phyloP scores from a whole-genome alignment of 2,797 vertebrate genomes.

The Acrossocheilus wenchowensis region DNA sequence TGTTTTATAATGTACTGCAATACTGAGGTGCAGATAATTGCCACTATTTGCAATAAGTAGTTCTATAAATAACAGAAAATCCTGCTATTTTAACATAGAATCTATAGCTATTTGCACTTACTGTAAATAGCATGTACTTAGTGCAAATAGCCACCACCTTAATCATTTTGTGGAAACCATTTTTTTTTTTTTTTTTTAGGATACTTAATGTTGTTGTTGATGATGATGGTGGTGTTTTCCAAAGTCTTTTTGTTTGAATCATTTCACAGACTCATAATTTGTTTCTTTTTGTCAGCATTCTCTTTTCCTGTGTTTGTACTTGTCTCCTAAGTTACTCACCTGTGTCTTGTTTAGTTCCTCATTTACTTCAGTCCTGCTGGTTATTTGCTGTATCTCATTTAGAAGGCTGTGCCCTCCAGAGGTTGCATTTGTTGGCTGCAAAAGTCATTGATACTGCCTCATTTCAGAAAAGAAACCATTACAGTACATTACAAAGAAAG shows the following conservation, averaged over 20 bases:
- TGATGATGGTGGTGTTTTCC: not conserved
- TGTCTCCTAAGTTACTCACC: not conserved
- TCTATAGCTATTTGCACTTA: too few species aligned
- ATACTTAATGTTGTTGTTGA: too few species aligned
- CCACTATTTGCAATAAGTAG: too few species aligned
- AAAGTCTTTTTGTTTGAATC: not conserved
- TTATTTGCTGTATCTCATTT: not conserved
- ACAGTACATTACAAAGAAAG: not conserved
- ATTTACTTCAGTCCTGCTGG: not conserved
- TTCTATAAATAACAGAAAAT: too few species aligned
- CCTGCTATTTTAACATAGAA: too few species aligned
- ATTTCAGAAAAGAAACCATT: not conserved
- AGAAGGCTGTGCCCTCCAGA: not conserved
- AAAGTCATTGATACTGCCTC: not conserved
- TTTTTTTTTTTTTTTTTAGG: too few species aligned
- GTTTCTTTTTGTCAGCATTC: not conserved
- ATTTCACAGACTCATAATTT: not conserved
- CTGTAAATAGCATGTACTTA: too few species aligned
- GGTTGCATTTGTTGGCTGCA: not conserved
- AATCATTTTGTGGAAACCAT: not conserved
- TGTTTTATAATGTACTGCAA: too few species aligned
- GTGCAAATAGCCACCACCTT: too few species aligned
- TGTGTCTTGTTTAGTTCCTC: not conserved
- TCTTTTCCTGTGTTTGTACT: not conserved
- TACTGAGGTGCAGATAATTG: too few species aligned